These are phyloP conservation scores for Apodemus agrarius DNA, from an alignment of 2,797 vertebrate species.

Conservation along the genomic window DNA sequence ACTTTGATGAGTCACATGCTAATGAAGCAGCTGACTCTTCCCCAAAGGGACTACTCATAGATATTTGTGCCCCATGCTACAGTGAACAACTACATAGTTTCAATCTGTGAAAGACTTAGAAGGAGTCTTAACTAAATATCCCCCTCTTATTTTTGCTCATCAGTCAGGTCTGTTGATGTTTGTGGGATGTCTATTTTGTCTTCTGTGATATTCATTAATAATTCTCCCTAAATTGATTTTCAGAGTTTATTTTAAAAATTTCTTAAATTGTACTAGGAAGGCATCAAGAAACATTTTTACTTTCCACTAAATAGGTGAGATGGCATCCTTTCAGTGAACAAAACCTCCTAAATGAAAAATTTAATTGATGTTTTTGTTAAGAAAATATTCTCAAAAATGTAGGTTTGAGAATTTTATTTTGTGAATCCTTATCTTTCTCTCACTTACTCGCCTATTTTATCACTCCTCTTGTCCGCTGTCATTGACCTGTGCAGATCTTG, in stretches of 20 bases:
- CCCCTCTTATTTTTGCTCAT: not conserved
- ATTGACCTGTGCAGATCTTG: not conserved
- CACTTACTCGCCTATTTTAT: not conserved
- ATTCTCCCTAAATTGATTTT: slow-evolving; percentile 3
- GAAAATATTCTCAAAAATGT: not conserved
- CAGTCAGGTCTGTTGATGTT: not conserved
- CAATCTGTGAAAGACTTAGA: slow-evolving; percentile 5
- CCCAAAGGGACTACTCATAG: not conserved
- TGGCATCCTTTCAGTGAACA: not conserved
- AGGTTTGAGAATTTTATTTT: not conserved
- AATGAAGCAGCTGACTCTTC: slow-evolving; percentile 10
- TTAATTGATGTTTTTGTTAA: not conserved
- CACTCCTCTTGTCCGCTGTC: not conserved
- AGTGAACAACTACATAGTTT: not conserved
- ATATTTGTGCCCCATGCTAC: not conserved
- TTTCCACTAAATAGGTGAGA: not conserved
- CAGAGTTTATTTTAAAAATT: not conserved
- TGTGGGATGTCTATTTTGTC: not conserved
- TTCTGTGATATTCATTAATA: slow-evolving; percentile 24
- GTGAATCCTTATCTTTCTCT: not conserved
- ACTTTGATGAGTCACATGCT: not conserved
- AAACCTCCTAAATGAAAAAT: not conserved
- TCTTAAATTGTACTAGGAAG: not conserved
- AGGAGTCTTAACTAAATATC: not conserved
- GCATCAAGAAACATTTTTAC: not conserved